Evolutionary conservation across 2,888 invertebrate species (phyloP).

Genomic region (Silvanus unidentatus): DNA sequence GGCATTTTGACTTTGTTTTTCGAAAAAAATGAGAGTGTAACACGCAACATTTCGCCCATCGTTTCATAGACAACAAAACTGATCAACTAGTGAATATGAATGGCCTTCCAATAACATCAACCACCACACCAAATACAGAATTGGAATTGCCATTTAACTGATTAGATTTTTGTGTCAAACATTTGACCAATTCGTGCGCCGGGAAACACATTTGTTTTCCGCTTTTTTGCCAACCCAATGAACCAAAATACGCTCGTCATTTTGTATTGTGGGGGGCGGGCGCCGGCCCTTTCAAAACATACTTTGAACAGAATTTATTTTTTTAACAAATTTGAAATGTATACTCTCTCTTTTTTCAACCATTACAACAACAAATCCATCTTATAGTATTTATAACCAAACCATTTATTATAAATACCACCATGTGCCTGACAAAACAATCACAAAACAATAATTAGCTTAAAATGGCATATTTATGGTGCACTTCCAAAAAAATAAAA

Average conservation of each 20-base stretch:
- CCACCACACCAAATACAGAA: too few relatives aligned
- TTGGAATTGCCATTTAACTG: too few relatives aligned
- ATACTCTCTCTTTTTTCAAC: constrained; percentile 16
- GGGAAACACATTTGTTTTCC: too few relatives aligned
- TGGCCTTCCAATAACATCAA: constrained; percentile 10
- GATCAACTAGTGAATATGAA: background rate
- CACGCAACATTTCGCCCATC: too few relatives aligned
- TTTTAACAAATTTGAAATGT: constrained; percentile 5
- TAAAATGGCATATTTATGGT: constrained; percentile 16
- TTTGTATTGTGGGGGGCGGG: too few relatives aligned
- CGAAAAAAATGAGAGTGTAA: too few relatives aligned
- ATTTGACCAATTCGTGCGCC: too few relatives aligned
- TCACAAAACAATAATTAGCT: constrained; percentile 46
- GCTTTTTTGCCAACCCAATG: too few relatives aligned
- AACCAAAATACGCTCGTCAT: too few relatives aligned
- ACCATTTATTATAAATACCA: constrained; percentile 43
- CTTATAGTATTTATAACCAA: constrained; percentile 44
- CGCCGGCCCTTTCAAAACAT: background rate
- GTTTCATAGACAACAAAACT: too few relatives aligned
- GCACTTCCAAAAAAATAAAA: constrained; percentile 18
- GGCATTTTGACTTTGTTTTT: too few relatives aligned
- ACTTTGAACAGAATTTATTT: background rate
- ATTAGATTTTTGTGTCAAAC: too few relatives aligned
- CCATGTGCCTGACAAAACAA: constrained; percentile 47
- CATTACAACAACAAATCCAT: constrained; percentile 40